Percentiles rank a stretch among this genome's conserved stretches.
phyloP scores from a whole-genome alignment of 2,113 vertebrate genomes.

The Ovibos moschatus region DNA sequence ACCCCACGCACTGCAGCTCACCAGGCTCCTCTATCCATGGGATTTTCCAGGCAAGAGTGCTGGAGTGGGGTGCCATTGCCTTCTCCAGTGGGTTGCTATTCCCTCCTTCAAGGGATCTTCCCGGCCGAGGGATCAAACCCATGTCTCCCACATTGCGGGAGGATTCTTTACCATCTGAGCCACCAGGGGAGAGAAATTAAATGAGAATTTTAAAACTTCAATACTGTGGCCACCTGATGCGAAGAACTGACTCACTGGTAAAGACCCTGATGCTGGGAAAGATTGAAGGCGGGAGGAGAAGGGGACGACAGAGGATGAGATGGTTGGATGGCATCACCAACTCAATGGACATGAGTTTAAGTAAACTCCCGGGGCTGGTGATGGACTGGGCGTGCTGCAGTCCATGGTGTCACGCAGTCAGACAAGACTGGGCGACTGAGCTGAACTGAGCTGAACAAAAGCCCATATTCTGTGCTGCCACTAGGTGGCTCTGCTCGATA shows the following conservation, averaged over 20 bases:
- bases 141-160: not conserved
- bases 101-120: not conserved
- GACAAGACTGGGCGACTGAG: not conserved
- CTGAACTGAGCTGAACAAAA: not conserved
- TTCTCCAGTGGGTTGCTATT: not conserved
- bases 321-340: not conserved
- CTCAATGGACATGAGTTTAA: not conserved
- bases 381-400: not conserved
- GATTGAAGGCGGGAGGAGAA: not conserved
- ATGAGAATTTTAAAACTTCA: not conserved
- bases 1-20: not conserved
- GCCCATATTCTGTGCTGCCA: slow-evolving; percentile 12
- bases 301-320: not conserved
- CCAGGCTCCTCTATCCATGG: rapidly evolving
- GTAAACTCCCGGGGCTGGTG: not conserved
- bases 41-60: not conserved
- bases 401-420: not conserved
- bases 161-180: not conserved
- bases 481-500: slow-evolving; percentile 70
- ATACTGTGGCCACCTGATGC: not conserved
- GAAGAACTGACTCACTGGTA: not conserved
- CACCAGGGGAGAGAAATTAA: not conserved
- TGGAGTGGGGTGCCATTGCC: not conserved
- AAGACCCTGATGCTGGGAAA: not conserved
- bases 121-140: not conserved